A percentile compares a stretch with the other conserved stretches of the same genome.
phyloP scores from a whole-genome alignment of 2,797 vertebrate genomes.

The Muraenolepis orangiensis region DNA sequence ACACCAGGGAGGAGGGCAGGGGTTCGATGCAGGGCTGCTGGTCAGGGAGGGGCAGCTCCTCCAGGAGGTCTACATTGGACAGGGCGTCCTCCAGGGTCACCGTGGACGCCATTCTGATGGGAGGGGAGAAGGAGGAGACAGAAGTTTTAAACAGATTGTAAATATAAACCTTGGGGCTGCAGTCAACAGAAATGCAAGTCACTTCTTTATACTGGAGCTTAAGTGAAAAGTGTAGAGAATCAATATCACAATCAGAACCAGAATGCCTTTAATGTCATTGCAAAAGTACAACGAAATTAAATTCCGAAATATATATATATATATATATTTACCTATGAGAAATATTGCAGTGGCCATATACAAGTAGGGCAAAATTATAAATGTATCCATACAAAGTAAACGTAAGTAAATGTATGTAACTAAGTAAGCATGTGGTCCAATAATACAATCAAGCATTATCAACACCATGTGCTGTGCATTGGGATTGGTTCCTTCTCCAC shows the following conservation, averaged over 20 bases:
- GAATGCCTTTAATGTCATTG: no score
- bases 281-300: no score
- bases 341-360: no score
- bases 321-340: no score
- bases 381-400: no score
- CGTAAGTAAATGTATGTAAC: no score
- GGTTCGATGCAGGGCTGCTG: slow-evolving; percentile 99
- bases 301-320: no score
- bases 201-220: not conserved
- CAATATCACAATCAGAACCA: no score
- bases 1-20: slow-evolving; percentile 82
- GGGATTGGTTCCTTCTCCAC: not conserved
- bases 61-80: slow-evolving; percentile 97
- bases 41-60: slow-evolving; percentile 96
- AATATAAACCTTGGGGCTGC: not conserved
- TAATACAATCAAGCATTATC: not conserved
- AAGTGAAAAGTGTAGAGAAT: no score
- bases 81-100: slow-evolving; percentile 97
- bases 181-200: not conserved
- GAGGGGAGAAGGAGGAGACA: not conserved
- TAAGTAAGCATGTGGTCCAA: no score
- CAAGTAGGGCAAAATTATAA: no score
- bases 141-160: not conserved
- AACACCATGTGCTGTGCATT: not conserved
- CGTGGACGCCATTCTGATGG: slow-evolving; percentile 84